phyloP scores from a whole-genome alignment of 2,113 vertebrate species.

The Embiotoca jacksoni region DNA sequence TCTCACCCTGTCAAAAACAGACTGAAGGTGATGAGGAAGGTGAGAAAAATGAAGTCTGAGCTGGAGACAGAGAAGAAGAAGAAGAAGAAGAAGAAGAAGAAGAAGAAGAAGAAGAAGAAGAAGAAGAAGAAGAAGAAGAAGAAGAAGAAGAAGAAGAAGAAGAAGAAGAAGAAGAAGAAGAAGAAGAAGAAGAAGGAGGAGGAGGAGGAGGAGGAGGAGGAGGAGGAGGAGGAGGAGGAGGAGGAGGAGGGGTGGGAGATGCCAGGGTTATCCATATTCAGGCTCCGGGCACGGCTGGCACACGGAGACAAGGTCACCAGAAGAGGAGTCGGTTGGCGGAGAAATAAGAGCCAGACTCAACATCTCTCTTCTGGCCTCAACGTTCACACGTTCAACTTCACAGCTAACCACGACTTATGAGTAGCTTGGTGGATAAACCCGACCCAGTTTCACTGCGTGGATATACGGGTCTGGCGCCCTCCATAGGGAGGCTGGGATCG shows the following conservation, averaged over 20 bases:
- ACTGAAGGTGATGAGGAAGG: constrained; percentile 62
- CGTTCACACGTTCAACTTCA: constrained; percentile 17
- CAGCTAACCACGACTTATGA: neutral
- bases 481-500: too few species aligned
- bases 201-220: too few species aligned
- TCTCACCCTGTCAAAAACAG: constrained; percentile 46
- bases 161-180: too few species aligned
- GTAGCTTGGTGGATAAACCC: too few species aligned
- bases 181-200: too few species aligned
- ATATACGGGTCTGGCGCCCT: too few species aligned
- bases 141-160: too few species aligned
- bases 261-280: constrained; percentile 74
- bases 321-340: constrained; percentile 39
- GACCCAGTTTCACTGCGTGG: too few species aligned
- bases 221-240: neutral
- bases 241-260: constrained; percentile 12
- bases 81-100: too few species aligned
- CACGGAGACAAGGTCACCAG: constrained; percentile 70
- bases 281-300: constrained; percentile 53
- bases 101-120: too few species aligned
- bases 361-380: constrained; percentile 30
- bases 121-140: too few species aligned
- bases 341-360: constrained; percentile 56
- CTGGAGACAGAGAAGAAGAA: neutral
- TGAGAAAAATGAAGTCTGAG: constrained; percentile 54